Base-by-base conservation (phyloP, 2,113 vertebrate species). In the Microtus pennsylvanicus region DNA sequence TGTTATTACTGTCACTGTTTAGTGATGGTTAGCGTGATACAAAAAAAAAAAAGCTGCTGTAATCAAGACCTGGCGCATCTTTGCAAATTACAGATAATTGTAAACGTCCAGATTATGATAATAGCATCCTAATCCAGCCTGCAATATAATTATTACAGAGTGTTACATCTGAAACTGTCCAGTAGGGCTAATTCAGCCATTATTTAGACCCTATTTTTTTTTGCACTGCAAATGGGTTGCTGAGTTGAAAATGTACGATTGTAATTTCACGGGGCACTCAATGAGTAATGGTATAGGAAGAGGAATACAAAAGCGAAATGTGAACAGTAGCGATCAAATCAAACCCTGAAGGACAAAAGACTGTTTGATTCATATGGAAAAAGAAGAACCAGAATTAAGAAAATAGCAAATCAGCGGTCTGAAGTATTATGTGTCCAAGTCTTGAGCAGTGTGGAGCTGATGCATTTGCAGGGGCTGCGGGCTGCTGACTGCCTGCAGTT, bases 91-190 rank as follows among this genome's bases (percentile, higher is more conserved):
- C 99, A 99, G 99, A 99, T 99, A 99, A 99, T 99, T 99, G 99
- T 99, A 99, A 99, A 99, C 99, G 99, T 99, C 99, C 99, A 99
- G 99, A 99, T 99, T 99, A 99, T 99, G 99, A 99, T 99, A 99
- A 99, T 99, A 99, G 99, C 98, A 99, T 99, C 99, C 99, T 99
- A 99, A 99, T 99, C 99, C 99, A 99, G 99, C 98, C 99, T 98
- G 99, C 99, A 99, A 99, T 99, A 99, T 99, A 99, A 99, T 99
- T 99, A 99, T 99, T 99, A 99, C 99, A 99, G 99, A 99, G 99
- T 99, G 99, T 99, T 99, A 99, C 99, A 99, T 99, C 99, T 99
- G 99, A 99, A 99, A 99, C 99, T 99, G 99, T 99, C 99, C 99
- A 99, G 99, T 99, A 99, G 99, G 99, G 99, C 99, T 99, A 99